Conservation (phyloP, 2,113 vertebrate species). For the Sander lucioperca region DNA sequence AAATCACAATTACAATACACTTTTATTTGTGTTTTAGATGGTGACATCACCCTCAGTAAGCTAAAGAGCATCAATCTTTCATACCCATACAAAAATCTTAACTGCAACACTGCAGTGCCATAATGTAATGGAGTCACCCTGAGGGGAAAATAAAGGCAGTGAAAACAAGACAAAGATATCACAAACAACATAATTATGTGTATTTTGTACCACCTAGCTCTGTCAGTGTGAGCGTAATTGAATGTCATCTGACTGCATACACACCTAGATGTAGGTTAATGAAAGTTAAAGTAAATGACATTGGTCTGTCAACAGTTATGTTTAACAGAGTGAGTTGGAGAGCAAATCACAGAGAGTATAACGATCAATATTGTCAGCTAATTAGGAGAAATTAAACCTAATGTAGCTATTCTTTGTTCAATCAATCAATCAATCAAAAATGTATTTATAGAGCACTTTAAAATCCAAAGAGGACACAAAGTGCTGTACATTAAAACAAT, state of each 20-base stretch:
- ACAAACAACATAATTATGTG: conserved; percentile 26
- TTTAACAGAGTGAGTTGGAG: conserved; percentile 21
- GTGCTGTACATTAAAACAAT: too few species aligned
- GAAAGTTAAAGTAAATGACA: conserved; percentile 20
- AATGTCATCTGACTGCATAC: conserved; percentile 8
- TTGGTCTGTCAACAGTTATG: conserved; percentile 7
- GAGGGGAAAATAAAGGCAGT: conserved; percentile 7
- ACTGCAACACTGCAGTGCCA: neutral
- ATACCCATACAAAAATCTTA: conserved; percentile 8
- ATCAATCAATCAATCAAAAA: too few species aligned
- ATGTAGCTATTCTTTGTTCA: conserved; percentile 6
- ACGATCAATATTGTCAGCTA: neutral
- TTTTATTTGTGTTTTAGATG: conserved; percentile 55
- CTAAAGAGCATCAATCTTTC: conserved; percentile 60
- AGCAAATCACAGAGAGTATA: neutral
- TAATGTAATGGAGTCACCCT: conserved; percentile 5
- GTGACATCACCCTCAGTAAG: conserved; percentile 72
- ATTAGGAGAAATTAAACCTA: conserved; percentile 42
- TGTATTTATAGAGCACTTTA: too few species aligned
- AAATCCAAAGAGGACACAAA: too few species aligned
- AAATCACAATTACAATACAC: conserved; percentile 23
- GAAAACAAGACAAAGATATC: neutral
- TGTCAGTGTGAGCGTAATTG: conserved; percentile 8
- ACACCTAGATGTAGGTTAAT: conserved; percentile 23
- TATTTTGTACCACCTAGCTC: neutral